Evolutionary conservation across 2,113 vertebrate genomes (phyloP), one percentile per base, ranked within the genome.

Genomic region (Sphyrna mokarran): DNA sequence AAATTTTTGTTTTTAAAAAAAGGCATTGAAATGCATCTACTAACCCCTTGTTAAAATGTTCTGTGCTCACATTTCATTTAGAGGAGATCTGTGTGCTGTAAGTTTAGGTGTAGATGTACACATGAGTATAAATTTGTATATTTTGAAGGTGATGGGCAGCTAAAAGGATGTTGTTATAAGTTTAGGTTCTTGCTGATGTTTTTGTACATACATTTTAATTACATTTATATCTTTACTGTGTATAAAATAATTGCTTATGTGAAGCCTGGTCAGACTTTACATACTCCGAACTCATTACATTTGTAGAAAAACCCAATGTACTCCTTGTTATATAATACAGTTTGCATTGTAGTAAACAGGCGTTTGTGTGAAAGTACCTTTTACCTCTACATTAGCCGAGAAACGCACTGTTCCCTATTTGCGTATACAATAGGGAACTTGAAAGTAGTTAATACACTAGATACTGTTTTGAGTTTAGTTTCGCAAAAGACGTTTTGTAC

Each of bases 181-280:
- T 95, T 95, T 95, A 95, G 94, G 94, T 95, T 95, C 94, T 95
- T 95, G 68, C 94, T 37, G 94, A 95, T 95, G 94, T 95, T 95
- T 95, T 95, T 95, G 94, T 95, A 95, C 69, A 95, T 95, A 95
- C 94, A 95, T 95, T 95, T 95, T 95, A 95, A 95, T 95, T 95
- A 95, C 94, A 95, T 95, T 95, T 95, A 72, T 95, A 95, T 95
- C 94, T 95, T 95, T 72, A 95, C 94, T 76, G 94, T 95, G 94
- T 95, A 95, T 95, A 95, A 94, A 95, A 72, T 95, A 95, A 95
- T 69, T 95, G 68, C 94, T 72, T 70, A 72, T 95, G 94, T 95
- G 94, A 95, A 95, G 94, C 94, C 94, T 72, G 68, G 43, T 95
- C 94, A 95, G 94, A 48, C 94, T 95, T 95, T 95, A 54, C 94